A percentile compares a stretch with the other conserved stretches of the same genome.
phyloP scores from a whole-genome alignment of 2,113 vertebrate genomes.

The Prolemur simus region DNA sequence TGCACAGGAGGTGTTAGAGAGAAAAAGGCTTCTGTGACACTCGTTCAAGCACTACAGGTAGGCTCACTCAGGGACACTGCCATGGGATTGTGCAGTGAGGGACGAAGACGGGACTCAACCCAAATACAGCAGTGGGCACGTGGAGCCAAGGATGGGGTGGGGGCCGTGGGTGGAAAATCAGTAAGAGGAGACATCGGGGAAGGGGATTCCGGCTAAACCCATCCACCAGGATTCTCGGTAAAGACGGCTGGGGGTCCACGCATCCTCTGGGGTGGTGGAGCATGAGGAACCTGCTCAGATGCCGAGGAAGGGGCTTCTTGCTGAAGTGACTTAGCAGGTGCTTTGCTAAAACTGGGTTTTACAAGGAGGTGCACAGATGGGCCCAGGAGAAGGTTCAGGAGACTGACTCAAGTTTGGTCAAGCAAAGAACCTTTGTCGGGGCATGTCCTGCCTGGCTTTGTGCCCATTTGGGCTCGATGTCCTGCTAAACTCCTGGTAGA shows the following conservation, averaged over 20 bases:
- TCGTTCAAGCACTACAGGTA: no score
- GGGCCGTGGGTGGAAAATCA: neutral
- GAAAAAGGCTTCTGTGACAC: no score
- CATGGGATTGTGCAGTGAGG: no score
- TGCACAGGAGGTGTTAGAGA: no score
- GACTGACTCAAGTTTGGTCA: neutral
- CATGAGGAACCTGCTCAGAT: neutral
- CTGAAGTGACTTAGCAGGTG: neutral
- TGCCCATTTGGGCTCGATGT: neutral
- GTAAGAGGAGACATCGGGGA: neutral
- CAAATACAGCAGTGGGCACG: no score
- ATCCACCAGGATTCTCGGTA: no score
- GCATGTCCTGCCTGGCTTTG: no score
- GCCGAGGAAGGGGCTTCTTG: neutral
- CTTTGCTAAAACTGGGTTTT: neutral
- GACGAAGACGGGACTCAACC: no score
- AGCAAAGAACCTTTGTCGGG: neutral
- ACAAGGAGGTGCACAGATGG: neutral
- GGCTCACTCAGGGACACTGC: neutral
- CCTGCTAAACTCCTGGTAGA: neutral
- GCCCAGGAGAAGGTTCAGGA: neutral
- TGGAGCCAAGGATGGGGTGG: no score
- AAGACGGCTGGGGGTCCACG: rapidly evolving
- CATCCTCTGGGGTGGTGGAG: no score
- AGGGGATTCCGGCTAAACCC: no score